phyloP scores from a whole-genome alignment of 30 jellyfish, hydroid and myxozoan species.

The Catostylus mosaicus region DNA sequence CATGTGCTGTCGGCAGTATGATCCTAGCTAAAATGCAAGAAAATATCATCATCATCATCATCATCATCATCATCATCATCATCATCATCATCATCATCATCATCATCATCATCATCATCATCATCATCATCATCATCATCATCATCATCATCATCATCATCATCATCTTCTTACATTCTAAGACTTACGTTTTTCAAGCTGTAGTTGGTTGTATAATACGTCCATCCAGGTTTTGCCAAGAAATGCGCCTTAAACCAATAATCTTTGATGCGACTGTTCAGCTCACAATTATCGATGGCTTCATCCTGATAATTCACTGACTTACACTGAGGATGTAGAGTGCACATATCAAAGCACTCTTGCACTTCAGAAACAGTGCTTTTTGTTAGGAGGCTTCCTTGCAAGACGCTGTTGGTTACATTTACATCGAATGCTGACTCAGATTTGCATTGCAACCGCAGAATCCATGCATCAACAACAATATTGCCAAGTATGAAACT shows the following conservation, averaged over 20 bases:
- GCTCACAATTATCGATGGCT: conserved; percentile 3
- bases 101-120: not conserved
- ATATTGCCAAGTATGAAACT: not conserved
- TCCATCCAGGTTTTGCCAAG: not conserved
- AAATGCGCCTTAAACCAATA: not conserved
- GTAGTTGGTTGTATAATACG: conserved; percentile 9
- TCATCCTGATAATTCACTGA: conserved; percentile 1
- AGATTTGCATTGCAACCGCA: conserved; percentile 11
- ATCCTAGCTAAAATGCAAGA: not conserved
- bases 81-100: not conserved
- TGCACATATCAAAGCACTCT: conserved; percentile 4
- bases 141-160: not conserved
- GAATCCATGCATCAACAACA: conserved; percentile 17
- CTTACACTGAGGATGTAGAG: not conserved
- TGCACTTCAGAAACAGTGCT: not conserved
- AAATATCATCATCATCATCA: not conserved
- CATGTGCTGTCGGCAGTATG: not conserved
- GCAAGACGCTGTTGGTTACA: conserved; percentile 1
- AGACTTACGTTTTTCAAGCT: not conserved
- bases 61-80: not conserved
- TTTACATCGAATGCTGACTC: not conserved
- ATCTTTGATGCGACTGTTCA: not conserved
- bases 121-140: not conserved
- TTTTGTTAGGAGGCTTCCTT: conserved; percentile 4
- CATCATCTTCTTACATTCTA: not conserved